A percentile compares a stretch with the other conserved stretches of the same genome.
These are phyloP conservation scores for Drosophila dives DNA, from an alignment of 2,888 invertebrate species.

Conservation along the genomic window DNA sequence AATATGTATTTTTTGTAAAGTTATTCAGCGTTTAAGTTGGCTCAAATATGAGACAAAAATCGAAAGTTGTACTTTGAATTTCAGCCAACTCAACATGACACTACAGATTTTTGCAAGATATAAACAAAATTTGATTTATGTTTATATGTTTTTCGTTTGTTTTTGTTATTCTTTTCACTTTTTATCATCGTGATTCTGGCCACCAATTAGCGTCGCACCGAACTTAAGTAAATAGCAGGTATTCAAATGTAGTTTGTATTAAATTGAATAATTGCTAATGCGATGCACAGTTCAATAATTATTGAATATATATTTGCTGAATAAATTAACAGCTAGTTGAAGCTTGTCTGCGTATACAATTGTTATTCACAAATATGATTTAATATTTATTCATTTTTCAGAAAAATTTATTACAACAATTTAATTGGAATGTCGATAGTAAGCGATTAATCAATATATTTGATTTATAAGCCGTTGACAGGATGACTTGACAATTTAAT, in stretches of 20 bases:
- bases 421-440: background rate
- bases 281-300: background rate
- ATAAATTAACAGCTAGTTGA: slow-evolving; percentile 25
- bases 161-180: background rate
- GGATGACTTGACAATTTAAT: background rate
- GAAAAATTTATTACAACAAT: background rate
- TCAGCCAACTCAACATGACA: slow-evolving; percentile 21
- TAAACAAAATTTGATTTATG: background rate
- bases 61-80: slow-evolving; percentile 4
- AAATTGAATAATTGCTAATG: slow-evolving; percentile 5
- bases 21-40: too few relatives aligned
- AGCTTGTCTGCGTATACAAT: background rate
- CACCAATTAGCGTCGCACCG: slow-evolving; percentile 38
- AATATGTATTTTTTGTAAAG: background rate
- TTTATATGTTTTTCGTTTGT: background rate
- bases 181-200: slow-evolving; percentile 7
- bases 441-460: background rate
- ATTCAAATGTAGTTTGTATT: background rate
- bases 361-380: background rate
- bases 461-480: background rate
- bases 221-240: background rate
- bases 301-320: slow-evolving; percentile 25
- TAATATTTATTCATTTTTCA: background rate
- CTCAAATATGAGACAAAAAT: slow-evolving; percentile 11
- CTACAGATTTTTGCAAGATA: background rate